phyloP scores from a whole-genome alignment of 1,140 invertebrate species.

The Globodera ellingtonae region DNA sequence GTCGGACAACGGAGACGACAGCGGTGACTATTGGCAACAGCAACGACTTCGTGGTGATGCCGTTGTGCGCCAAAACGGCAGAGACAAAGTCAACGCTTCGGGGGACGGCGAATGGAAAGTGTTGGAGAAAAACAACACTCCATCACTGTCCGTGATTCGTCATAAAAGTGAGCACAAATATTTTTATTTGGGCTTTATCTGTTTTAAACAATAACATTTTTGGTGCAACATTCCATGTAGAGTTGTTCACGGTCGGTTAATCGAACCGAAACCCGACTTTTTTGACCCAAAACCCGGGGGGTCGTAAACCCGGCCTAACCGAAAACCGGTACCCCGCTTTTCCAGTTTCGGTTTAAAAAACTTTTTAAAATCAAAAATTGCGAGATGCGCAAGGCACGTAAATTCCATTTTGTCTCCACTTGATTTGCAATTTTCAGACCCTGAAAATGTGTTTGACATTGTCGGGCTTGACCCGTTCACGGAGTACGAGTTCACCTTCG shows the following conservation, averaged over 20 bases:
- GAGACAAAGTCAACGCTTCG: background rate
- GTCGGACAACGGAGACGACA: background rate
- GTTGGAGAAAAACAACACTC: background rate
- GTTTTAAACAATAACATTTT: background rate
- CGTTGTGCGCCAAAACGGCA: background rate
- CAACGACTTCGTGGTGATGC: background rate
- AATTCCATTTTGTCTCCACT: background rate
- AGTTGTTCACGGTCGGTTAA: too few species aligned
- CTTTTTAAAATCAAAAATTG: conserved; percentile 9
- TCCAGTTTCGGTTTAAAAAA: too few species aligned
- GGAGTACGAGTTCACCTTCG: conserved; percentile 38
- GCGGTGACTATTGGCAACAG: background rate
- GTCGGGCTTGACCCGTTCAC: conserved; percentile 34
- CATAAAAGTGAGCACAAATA: background rate
- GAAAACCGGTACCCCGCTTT: too few species aligned
- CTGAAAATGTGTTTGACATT: conserved; percentile 36
- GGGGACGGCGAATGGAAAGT: background rate
- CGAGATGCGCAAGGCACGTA: background rate
- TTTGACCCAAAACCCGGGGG: too few species aligned
- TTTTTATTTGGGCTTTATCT: background rate
- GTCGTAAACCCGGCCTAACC: too few species aligned
- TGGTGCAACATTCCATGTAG: too few species aligned
- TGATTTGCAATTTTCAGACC: conserved; percentile 26
- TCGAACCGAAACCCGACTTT: too few species aligned
- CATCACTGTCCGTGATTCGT: background rate